Base-by-base conservation (phyloP, 2,797 vertebrate genomes). In the Percopsis omiscomaycus region DNA sequence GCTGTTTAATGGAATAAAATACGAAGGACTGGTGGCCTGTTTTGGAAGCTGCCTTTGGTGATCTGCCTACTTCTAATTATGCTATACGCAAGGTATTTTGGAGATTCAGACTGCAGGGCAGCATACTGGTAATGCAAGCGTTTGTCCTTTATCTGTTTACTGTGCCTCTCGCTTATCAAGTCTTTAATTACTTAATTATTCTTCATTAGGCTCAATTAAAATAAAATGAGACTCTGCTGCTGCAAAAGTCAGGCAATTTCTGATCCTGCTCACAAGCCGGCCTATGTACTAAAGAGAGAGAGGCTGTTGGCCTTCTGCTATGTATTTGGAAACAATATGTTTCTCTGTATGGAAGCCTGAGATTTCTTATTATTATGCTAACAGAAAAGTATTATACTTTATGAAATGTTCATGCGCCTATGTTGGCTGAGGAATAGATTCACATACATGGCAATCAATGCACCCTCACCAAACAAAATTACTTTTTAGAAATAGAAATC, bases 401-500 rank as follows among this genome's bases (percentile, higher is more conserved):
- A 85, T 88, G 89, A 90, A 92, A 90, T 81, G 83, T 80, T 82
- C 86, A 77, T 83, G 86, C 87, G 87, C 78, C 86, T 84, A 61
- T 78, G 86, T 90, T 73, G 84, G 82, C 75, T 84, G 84, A 90
- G 87, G 80, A 88, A 92, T 91, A 89, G 84, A 90, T 91, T 92
- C 91, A 91, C 92, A 92, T 86, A 89, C 85, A 85, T 91, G 88
- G 90, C 90, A 93, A 92, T 93, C 92, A 91, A 87, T 82, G 75
- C 83, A 90, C 89, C 89, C 88, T 91, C 83, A 79, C 87, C 87
- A 88, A 90, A 92, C 90, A 89, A 92, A 92, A 94, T 92, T 90
- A 92, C 91, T 91, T 93, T 92, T 93, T 88, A 92, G 92, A 92
- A 93, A 92, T 89, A 92, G 87, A 93, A 92, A 93, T 92, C 80